These are phyloP conservation scores for Phasia obesa DNA, from an alignment of 2,888 invertebrate genomes.

Conservation along the genomic window DNA sequence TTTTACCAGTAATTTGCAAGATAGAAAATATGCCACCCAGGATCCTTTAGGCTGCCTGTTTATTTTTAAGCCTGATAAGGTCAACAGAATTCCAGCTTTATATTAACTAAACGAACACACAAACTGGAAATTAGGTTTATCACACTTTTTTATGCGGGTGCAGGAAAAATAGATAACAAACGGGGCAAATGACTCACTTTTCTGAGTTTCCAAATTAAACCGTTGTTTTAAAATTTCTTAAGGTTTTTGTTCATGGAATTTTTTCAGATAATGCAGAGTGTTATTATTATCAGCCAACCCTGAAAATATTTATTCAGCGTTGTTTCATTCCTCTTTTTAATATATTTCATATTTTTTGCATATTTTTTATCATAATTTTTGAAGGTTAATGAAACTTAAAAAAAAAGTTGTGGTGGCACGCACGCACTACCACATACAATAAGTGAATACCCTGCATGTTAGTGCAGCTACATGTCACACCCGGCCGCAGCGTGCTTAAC, in stretches of 20 bases:
- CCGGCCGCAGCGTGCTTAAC: not conserved
- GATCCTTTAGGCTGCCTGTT: too few relatives aligned
- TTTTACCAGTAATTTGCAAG: too few relatives aligned
- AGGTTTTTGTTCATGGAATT: not conserved
- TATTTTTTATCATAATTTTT: conserved; percentile 43
- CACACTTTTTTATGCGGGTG: too few relatives aligned
- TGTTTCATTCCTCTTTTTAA: not conserved
- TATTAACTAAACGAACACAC: too few relatives aligned
- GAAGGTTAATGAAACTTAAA: conserved; percentile 53
- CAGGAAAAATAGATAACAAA: not conserved
- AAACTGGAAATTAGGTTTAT: too few relatives aligned
- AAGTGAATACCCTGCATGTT: conserved; percentile 47
- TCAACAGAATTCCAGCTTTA: too few relatives aligned
- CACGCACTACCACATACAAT: conserved; percentile 14
- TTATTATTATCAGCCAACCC: conserved; percentile 19
- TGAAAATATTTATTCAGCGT: not conserved
- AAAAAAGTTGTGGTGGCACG: conserved; percentile 15
- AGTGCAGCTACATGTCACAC: not conserved
- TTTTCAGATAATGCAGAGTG: not conserved
- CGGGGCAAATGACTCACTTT: too few relatives aligned
- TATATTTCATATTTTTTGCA: not conserved
- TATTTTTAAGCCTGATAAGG: too few relatives aligned
- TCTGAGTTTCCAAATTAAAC: not conserved
- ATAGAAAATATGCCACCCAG: too few relatives aligned
- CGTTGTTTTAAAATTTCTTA: not conserved